These are phyloP conservation scores for Chlamydotis undulata DNA, from an alignment of 2,113 vertebrate genomes.

Conservation along the genomic window DNA sequence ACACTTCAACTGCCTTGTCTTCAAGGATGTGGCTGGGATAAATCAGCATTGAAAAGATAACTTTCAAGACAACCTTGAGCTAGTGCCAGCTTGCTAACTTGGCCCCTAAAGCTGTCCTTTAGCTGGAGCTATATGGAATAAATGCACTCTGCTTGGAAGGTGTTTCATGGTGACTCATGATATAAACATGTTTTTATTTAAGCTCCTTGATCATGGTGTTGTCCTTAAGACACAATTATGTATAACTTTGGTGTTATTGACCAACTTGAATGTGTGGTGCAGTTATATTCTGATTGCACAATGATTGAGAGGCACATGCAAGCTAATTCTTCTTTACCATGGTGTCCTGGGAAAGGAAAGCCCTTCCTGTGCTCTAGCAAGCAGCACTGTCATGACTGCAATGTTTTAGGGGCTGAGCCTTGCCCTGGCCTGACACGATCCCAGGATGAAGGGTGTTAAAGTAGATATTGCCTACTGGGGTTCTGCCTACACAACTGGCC, in stretches of 20 bases:
- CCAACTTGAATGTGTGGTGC: rapidly evolving
- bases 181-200: not conserved
- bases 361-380: not conserved
- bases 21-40: not conserved
- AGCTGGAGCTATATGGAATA: not conserved
- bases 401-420: not conserved
- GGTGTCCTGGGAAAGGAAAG: not conserved
- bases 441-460: not conserved
- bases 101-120: not conserved
- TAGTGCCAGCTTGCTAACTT: not conserved
- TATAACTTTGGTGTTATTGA: not conserved
- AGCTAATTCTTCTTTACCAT: not conserved
- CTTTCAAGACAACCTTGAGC: not conserved
- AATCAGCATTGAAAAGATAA: not conserved
- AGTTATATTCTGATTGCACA: not conserved
- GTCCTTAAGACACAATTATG: not conserved
- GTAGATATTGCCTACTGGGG: not conserved
- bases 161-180: not conserved
- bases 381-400: not conserved
- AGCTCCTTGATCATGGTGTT: not conserved
- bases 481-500: not conserved
- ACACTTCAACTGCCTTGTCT: not conserved
- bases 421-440: not conserved
- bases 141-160: not conserved
- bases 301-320: not conserved